Evolutionary conservation across 2,888 invertebrate species (phyloP).

Genomic region (Autographa gamma): DNA sequence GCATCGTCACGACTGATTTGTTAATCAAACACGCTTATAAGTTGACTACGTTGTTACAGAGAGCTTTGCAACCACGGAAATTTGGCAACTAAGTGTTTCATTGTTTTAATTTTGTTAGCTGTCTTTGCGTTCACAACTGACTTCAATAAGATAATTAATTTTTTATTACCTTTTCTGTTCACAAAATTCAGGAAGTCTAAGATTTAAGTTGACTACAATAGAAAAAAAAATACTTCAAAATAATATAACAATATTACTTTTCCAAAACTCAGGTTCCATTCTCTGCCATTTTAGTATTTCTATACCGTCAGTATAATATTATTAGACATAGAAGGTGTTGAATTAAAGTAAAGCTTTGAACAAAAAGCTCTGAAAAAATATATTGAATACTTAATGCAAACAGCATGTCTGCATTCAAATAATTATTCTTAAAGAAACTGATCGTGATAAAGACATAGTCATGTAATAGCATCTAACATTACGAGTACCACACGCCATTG

Average conservation of each 20-base stretch:
- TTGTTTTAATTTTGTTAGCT: background rate
- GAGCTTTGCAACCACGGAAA: background rate
- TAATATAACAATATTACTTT: too few species aligned
- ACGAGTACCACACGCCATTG: background rate
- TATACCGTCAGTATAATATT: too few species aligned
- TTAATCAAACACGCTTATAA: slow-evolving; percentile 47
- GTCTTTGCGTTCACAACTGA: background rate
- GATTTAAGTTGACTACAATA: too few species aligned
- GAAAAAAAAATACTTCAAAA: too few species aligned
- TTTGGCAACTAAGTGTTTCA: background rate
- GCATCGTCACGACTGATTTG: slow-evolving; percentile 48
- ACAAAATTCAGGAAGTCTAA: background rate
- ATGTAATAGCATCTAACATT: background rate
- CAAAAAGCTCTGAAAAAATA: too few species aligned
- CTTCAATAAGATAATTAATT: background rate
- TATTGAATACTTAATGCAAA: too few species aligned
- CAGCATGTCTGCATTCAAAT: too few species aligned
- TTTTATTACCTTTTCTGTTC: background rate
- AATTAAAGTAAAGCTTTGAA: too few species aligned
- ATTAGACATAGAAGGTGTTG: too few species aligned
- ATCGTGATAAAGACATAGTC: background rate
- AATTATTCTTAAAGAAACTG: background rate
- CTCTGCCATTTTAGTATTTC: too few species aligned
- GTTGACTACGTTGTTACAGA: slow-evolving; percentile 39
- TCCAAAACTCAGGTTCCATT: too few species aligned